Evolutionary conservation across 92 coral and sea anemone genomes (phyloP), one percentile per base, ranked within the genome.

Genomic region (Umimayanthus chanpuru): DNA sequence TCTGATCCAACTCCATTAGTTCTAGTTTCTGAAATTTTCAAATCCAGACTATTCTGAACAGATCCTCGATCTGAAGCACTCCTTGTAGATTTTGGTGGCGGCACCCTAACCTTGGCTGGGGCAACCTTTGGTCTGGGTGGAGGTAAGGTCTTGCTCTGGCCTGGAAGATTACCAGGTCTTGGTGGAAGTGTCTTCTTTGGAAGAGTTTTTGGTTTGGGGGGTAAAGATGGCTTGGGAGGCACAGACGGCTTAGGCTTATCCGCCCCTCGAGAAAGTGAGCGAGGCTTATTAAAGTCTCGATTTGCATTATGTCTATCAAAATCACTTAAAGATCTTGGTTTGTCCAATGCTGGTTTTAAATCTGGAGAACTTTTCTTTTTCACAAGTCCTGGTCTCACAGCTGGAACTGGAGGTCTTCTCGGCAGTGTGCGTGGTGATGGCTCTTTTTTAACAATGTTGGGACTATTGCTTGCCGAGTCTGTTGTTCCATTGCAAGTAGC

Each of bases 321-420:
- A 66, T 82, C 86, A 82, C 86, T 82, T 65, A 68, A 23, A 68
- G 86, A 82, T 12, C 86, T 82, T n/a, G 72, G 30, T 65, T 82
- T 82, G 14, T 14, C 30, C 15, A 64, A 56, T 81, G 23, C 73
- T 30, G 74, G 15, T 55, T 64, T 81, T 32, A 20, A 32, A 18
- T 81, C 64, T 81, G 72, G 58, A 66, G 76, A 82, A 72, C 38
- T 23, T 82, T 26, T 20, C 64, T 36, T 2, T 4, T 18, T 39
- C 30, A 15, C 79, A 75, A 32, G 39, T 75, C 47, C 79, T 75
- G 77, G 77, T 43, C 67, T 68, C 26, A 47, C 65, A 50, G 77
- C 11, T 28, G 87, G 87, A 28, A 29, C 77, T 6, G 76, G 87
- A 4, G 87, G 87, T 47, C 73, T 83, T 50, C 23, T 43, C 23